Conservation (phyloP, 2,888 invertebrate species). For the Poecilus cupreus region DNA sequence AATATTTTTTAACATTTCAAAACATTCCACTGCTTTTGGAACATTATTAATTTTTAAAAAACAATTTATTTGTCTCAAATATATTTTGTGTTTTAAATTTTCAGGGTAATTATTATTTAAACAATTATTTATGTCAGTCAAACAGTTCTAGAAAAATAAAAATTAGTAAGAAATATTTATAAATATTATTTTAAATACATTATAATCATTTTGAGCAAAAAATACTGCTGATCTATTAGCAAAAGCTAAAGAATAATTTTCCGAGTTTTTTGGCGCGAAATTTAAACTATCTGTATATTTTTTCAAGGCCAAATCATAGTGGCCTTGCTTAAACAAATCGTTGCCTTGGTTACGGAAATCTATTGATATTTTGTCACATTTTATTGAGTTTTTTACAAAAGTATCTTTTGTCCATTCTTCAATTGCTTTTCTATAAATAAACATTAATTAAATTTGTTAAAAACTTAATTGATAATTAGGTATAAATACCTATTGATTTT, state of each 20-base stretch:
- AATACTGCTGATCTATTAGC: conserved; percentile 83
- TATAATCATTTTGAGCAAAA: conserved; percentile 76
- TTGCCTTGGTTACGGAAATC: conserved; percentile 75
- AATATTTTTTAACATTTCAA: conserved; percentile 26
- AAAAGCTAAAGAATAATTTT: conserved; percentile 78
- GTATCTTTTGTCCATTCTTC: conserved; percentile 68
- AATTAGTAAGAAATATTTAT: not conserved
- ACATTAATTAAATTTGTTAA: not conserved
- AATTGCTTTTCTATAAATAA: conserved; percentile 10
- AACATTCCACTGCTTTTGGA: conserved; percentile 7
- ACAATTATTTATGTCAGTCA: conserved; percentile 79
- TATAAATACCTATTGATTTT: conserved; percentile 26
- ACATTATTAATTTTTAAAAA: conserved; percentile 73
- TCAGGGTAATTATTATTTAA: conserved; percentile 78
- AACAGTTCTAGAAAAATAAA: conserved; percentile 68
- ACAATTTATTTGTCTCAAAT: conserved; percentile 80
- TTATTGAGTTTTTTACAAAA: conserved; percentile 67
- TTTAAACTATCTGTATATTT: conserved; percentile 80
- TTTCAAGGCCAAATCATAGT: conserved; percentile 74
- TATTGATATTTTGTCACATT: conserved; percentile 68
- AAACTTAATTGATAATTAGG: not conserved
- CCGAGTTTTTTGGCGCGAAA: conserved; percentile 75
- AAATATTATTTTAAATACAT: no score
- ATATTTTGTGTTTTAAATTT: conserved; percentile 79
- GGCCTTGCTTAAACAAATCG: conserved; percentile 75